Base-by-base conservation (phyloP, 2,888 invertebrate genomes). In the Trachelus iudaicus region DNA sequence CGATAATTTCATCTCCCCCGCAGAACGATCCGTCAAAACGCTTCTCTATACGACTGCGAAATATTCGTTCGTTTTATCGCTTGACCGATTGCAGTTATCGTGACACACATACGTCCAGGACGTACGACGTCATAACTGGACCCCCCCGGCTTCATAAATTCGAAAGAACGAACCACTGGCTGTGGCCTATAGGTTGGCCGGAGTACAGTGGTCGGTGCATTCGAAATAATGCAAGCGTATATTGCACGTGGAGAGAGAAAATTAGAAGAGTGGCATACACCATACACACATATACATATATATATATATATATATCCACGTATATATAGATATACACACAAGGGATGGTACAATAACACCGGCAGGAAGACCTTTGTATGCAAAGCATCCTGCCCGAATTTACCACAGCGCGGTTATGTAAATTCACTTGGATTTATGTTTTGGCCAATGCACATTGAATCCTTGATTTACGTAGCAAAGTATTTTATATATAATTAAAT, bases 381-480 rank as follows among this genome's bases (percentile, higher is more conserved):
- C 86, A 87, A 87, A 87, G 85, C 84, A 84, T 80, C 77, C 76
- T 81, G 78, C 76, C 73, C 79, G 81, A 87, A 86, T 86, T 86
- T 85, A 82, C 83, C 81, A 81, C 77, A 76, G 81, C 75, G 82
- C 78, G 83, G 85, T 87, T 87, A 87, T 87, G 87, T 82, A 86
- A 87, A 87, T 87, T 79, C 78, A 76, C 75, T 79, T 80, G 83
- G 84, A 86, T 85, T 86, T 84, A 87, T 87, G 87, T 84, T 86
- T 83, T 81, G 78, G 81, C 81, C 85, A 86, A 84, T 85, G 83
- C 83, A 79, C 79, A 80, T 81, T 85, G 87, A 86, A 87, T 85
- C 81, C 81, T 79, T 84, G 84, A 87, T 87, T 86, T 82, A 83
- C 79, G 79, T 69, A 69, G 40, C 34, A 73, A 71, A 30, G 30